These are phyloP conservation scores for Istiophorus platypterus DNA, from an alignment of 2,113 vertebrate genomes.

Conservation along the genomic window DNA sequence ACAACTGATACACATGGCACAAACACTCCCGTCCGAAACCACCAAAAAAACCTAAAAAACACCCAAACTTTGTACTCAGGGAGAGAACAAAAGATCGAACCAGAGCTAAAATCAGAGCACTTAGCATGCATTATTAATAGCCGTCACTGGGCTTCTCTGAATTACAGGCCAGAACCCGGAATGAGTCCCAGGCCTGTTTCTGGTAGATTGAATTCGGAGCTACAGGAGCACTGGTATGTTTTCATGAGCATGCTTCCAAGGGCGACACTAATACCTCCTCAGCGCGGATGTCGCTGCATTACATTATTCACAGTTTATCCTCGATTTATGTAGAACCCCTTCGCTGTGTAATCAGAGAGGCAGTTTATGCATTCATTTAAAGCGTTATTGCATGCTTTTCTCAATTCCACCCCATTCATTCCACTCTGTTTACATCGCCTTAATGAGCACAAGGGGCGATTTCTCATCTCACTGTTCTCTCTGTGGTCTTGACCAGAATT, in stretches of 20 bases:
- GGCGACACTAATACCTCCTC: constrained; percentile 53
- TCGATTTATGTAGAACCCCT: constrained; percentile 56
- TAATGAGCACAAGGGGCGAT: constrained; percentile 47
- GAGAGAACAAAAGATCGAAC: constrained; percentile 41
- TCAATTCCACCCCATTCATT: constrained; percentile 36
- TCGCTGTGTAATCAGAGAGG: constrained; percentile 53
- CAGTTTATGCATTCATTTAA: constrained; percentile 52
- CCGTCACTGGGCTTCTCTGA: constrained; percentile 29
- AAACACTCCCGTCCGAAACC: not conserved
- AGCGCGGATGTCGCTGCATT: constrained; percentile 27
- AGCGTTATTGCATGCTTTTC: constrained; percentile 38
- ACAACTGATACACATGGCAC: not conserved
- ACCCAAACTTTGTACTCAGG: constrained; percentile 46
- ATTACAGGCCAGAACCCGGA: constrained; percentile 24
- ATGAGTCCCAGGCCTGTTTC: constrained; percentile 40
- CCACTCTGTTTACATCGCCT: constrained; percentile 43
- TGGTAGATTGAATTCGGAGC: constrained; percentile 34
- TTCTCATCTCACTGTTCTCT: constrained; percentile 38
- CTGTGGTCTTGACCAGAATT: not conserved
- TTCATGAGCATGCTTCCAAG: constrained; percentile 21
- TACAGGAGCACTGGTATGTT: constrained; percentile 22
- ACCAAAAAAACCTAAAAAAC: not conserved
- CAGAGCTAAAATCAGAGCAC: constrained; percentile 58
- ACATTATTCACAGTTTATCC: constrained; percentile 63
- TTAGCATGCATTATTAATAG: constrained; percentile 69